Evolutionary conservation across 1,140 invertebrate genomes (phyloP).

Genomic region (Mycetomoellerius zeteki): DNA sequence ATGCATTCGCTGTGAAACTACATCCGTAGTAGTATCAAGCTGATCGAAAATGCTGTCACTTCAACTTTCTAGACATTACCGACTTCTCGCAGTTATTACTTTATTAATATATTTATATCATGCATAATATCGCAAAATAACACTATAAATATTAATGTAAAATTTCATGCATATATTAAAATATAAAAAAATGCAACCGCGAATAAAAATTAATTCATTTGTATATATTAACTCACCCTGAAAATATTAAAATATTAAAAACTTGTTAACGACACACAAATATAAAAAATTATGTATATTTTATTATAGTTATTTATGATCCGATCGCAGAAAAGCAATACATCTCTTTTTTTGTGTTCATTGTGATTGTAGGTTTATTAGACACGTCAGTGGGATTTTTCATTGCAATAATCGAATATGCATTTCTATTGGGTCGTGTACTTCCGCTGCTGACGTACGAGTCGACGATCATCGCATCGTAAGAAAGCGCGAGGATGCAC

Average conservation of each 20-base stretch:
- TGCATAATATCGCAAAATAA: not conserved
- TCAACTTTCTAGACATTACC: slow-evolving; percentile 1
- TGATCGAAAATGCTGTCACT: not conserved
- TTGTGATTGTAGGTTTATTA: not conserved
- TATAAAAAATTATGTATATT: not conserved
- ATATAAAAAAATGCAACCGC: not conserved
- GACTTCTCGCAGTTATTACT: slow-evolving; percentile 5
- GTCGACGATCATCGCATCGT: not conserved
- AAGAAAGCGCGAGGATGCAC: slow-evolving; percentile 52
- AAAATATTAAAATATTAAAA: not conserved
- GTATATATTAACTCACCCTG: not conserved
- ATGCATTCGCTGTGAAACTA: not conserved
- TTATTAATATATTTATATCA: not conserved
- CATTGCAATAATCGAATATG: slow-evolving; percentile 16
- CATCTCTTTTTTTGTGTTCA: not conserved
- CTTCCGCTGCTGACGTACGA: slow-evolving; percentile 10
- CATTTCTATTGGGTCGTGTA: slow-evolving; percentile 9
- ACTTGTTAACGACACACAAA: not conserved
- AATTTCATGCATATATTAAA: not conserved
- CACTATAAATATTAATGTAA: not conserved
- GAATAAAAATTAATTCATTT: not conserved
- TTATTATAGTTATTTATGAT: not conserved
- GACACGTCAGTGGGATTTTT: not conserved
- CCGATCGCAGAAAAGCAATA: not conserved
- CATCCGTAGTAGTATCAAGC: not conserved